These are phyloP conservation scores for Marmota monax DNA, from an alignment of 2,113 vertebrate genomes.

Conservation along the genomic window DNA sequence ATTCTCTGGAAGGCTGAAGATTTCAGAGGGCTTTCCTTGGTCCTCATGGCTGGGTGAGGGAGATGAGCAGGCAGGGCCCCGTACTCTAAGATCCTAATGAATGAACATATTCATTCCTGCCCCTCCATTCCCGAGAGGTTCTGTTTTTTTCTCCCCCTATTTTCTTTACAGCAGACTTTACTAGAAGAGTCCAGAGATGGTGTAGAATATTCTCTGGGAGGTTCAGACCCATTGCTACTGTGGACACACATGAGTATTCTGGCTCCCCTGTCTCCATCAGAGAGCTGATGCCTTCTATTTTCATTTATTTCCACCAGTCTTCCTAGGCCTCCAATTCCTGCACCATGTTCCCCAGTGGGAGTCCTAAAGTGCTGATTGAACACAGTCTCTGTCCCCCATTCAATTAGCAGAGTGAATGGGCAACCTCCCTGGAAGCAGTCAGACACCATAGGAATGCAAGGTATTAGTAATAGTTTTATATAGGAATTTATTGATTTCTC, in stretches of 20 bases:
- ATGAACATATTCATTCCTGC: neutral
- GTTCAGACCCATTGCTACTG: neutral
- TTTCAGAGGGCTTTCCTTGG: neutral
- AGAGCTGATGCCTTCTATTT: neutral
- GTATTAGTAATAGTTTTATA: slow-evolving; percentile 32
- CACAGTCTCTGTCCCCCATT: neutral
- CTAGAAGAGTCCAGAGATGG: neutral
- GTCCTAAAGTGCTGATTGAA: neutral
- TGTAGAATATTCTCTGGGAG: neutral
- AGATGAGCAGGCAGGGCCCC: neutral
- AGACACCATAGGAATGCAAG: neutral
- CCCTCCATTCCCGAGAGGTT: neutral
- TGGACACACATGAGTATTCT: neutral
- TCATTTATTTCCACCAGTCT: neutral
- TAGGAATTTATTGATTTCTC: slow-evolving; percentile 53
- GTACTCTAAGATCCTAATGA: neutral
- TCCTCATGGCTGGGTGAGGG: neutral
- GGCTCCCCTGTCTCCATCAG: neutral
- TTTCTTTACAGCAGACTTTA: neutral
- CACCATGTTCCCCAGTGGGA: neutral
- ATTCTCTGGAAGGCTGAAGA: neutral
- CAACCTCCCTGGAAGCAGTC: neutral
- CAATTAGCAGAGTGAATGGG: neutral
- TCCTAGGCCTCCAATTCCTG: neutral
- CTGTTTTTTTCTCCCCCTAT: neutral